Evolutionary conservation across 2,113 vertebrate species (phyloP), one percentile per base, ranked within the genome.

Genomic region (Ophthalmolycus amberensis): DNA sequence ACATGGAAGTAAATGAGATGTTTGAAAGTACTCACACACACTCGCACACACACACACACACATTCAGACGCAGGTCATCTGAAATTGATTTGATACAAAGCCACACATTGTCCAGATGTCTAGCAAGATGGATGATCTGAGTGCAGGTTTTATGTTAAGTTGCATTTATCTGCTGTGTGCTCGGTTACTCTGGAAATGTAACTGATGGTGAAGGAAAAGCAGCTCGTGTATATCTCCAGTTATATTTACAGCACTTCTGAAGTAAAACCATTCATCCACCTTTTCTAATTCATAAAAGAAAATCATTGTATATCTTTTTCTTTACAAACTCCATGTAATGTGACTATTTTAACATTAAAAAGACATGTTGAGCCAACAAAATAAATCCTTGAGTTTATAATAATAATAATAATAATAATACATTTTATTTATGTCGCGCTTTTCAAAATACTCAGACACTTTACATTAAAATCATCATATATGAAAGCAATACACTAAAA

Each of bases 1-100:
- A 86, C 67, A 82, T 82, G 63, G 70, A 81, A 68, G 56, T 37
- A 69, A 75, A 86, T 83, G 2, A 79, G 32, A 62, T 77, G 80
- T 52, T 75, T 64, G 40, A 68, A 3, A 29, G 27, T 59, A 48
- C 18, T 25, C 25, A 27, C 6, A 46, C 22, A 42, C 22, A n/a
- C n/a, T n/a, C n/a, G n/a, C n/a, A 42, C 54, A 60, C 18, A 37
- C 40, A 14, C 46, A 82, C 34, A 48, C 25, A 59, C 52, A 66
- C 58, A 32, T 12, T 50, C 71, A 66, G 32, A 72, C 22, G 4
- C 25, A 69, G 65, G 62, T 82, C 71, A 76, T 72, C 52, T 62
- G 8, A 66, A 76, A 77, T 82, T 79, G 79, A 85, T 82, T 66
- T 66, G 48, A 79, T 25, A 75, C 27, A 59, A 69, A 80, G 77